phyloP scores from a whole-genome alignment of 1,140 invertebrate species.

The Eueides isabella region DNA sequence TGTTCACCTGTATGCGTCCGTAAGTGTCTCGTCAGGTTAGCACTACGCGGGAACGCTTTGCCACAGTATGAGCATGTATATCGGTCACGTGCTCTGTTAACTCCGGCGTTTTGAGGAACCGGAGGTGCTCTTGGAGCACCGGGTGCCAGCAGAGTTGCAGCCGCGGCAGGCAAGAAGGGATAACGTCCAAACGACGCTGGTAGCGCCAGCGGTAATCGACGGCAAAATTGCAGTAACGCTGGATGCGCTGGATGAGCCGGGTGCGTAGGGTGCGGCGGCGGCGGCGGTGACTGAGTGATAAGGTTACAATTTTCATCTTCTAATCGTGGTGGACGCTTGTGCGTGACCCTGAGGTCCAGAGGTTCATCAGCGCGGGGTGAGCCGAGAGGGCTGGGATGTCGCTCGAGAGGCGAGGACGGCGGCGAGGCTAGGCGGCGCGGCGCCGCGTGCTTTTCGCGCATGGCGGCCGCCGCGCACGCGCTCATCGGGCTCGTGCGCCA shows the following conservation, averaged over 20 bases:
- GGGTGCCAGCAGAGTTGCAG: conserved; percentile 67
- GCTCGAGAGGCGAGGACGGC: conserved; percentile 63
- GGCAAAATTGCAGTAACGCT: conserved; percentile 73
- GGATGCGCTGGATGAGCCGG: conserved; percentile 75
- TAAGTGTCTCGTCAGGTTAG: conserved; percentile 97
- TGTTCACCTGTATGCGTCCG: conserved; percentile 99
- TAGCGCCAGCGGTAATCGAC: conserved; percentile 73
- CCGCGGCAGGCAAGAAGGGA: conserved; percentile 76
- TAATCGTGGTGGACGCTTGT: conserved; percentile 86
- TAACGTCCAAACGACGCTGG: conserved; percentile 78
- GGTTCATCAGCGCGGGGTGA: conserved; percentile 86
- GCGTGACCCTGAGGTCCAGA: conserved; percentile 91
- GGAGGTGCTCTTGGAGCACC: conserved; percentile 76
- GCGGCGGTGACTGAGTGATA: conserved; percentile 83
- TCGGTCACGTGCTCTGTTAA: conserved; percentile 90
- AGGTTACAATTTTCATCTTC: conserved; percentile 91
- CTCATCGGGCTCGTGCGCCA: conserved; percentile 81
- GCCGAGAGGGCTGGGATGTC: conserved; percentile 67
- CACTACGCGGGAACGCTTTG: conserved; percentile 98
- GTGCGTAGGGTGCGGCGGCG: conserved; percentile 80
- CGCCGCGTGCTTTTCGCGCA: conserved; percentile 81
- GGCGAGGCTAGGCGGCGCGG: conserved; percentile 79
- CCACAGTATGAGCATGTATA: conserved; percentile 99
- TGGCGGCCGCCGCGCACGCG: conserved; percentile 80
- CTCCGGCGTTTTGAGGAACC: conserved; percentile 78